These are phyloP conservation scores for Malurus alboscapulatus DNA, from an alignment of 2,113 vertebrate genomes.

Conservation along the genomic window DNA sequence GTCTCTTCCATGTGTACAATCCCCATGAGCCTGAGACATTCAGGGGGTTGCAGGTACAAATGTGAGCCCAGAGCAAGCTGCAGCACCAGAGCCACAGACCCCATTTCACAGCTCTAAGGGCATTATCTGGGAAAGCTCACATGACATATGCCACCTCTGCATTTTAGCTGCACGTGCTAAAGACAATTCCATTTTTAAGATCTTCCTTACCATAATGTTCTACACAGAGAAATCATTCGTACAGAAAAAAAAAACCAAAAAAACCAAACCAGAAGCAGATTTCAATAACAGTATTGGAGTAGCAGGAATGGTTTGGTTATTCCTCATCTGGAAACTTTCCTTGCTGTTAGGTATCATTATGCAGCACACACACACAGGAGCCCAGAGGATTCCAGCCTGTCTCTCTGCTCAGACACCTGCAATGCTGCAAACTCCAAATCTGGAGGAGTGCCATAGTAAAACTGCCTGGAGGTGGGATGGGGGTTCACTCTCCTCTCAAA, in stretches of 20 bases:
- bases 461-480: not conserved
- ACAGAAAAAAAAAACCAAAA: not conserved
- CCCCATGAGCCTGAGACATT: not conserved
- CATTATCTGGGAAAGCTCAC: not conserved
- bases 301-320: not conserved
- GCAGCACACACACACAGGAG: not conserved
- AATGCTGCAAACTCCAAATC: not conserved
- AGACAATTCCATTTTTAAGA: not conserved
- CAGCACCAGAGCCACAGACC: not conserved
- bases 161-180: not conserved
- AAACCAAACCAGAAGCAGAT: not conserved
- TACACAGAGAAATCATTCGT: not conserved
- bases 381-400: not conserved
- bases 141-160: not conserved
- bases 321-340: not conserved
- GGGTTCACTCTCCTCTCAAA: not conserved
- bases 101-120: not conserved
- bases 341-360: not conserved
- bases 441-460: not conserved
- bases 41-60: not conserved
- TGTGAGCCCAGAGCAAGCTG: not conserved
- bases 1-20: fast-evolving
- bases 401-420: not conserved
- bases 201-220: not conserved
- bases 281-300: not conserved